phyloP scores from a whole-genome alignment of 1,140 invertebrate genomes.

The Saccostrea echinata region DNA sequence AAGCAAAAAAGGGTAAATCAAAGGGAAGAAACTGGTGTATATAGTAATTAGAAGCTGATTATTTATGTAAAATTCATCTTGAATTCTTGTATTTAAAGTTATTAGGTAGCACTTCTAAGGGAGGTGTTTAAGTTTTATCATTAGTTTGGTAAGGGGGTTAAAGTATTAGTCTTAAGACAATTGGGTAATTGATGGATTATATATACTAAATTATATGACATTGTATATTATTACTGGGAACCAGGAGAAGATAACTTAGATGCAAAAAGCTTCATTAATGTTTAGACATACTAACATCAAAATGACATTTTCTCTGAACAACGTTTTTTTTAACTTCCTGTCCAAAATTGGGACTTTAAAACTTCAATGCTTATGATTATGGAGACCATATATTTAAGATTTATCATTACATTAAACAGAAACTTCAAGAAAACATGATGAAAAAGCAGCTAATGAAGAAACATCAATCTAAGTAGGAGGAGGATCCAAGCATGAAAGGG shows the following conservation, averaged over 20 bases:
- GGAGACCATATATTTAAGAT: not conserved
- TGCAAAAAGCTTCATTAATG: not conserved
- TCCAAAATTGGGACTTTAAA: not conserved
- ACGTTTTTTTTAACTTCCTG: not conserved
- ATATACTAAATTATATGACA: too few species aligned
- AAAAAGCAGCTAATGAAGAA: conserved; percentile 48
- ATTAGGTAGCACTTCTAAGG: too few species aligned
- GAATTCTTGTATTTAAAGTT: too few species aligned
- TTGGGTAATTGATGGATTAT: too few species aligned
- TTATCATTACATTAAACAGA: conserved; percentile 27
- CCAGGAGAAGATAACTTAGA: not conserved
- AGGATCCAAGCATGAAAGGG: not conserved
- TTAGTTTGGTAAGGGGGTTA: too few species aligned
- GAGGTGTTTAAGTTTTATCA: too few species aligned
- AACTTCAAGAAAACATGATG: conserved; percentile 53
- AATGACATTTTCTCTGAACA: not conserved
- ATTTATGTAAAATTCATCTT: too few species aligned
- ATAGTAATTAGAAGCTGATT: not conserved
- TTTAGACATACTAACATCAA: not conserved
- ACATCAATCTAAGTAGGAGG: conserved; percentile 31
- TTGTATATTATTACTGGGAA: not conserved
- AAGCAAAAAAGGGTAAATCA: not conserved
- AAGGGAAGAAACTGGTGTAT: not conserved
- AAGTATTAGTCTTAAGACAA: too few species aligned
- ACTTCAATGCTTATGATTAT: not conserved